Base-by-base conservation (phyloP, 2,113 vertebrate species). In the Apus apus region DNA sequence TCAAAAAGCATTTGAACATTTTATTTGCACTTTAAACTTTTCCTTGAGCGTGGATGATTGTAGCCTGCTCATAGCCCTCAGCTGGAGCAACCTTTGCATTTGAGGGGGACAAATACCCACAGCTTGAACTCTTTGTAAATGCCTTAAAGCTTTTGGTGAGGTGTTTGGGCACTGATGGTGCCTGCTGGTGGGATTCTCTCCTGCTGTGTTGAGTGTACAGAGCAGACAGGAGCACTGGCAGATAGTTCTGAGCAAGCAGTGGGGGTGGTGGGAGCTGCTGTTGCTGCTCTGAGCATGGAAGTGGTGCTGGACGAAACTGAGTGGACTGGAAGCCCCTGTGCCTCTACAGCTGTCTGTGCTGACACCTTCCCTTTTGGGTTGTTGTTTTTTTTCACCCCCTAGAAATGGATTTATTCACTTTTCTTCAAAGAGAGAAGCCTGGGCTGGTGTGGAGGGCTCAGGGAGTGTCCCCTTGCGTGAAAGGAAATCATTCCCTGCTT, bases 11-110 rank as follows among this genome's bases (percentile, higher is more conserved):
- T 72, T 58, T 36, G 43, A 64, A 70, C 58, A 19, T 73, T 87
- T 79, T 89, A 60, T 76, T 88, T 93, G 95, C 93, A 96, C 90
- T 96, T 95, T 90, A 90, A 87, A 46, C 30, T 72, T 79, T 20
- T 14, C 54, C 21, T 20, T 20, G 36, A 86, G 61, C 29, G 1
- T 94, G 58, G 40, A 16, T 7, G 87, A 48, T 23, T 83, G 64
- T 38, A 51, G 50, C 6, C 1, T 29, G 29, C 40, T 58, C 30
- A 1, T 3, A 51, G 71, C 90, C 60, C 74, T 89, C 6, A 12
- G 40, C 56, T 46, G 32, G 78, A 45, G 58, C 22, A 60, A 66
- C 21, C 40, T 50, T 64, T n/a, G 58, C 16, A 6, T 68, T 76
- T 25, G 60, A 70, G 64, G 54, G 15, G 2, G 14, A 48, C 9